Base-by-base conservation (phyloP, 1,140 invertebrate genomes). In the Pogonomyrmex barbatus region DNA sequence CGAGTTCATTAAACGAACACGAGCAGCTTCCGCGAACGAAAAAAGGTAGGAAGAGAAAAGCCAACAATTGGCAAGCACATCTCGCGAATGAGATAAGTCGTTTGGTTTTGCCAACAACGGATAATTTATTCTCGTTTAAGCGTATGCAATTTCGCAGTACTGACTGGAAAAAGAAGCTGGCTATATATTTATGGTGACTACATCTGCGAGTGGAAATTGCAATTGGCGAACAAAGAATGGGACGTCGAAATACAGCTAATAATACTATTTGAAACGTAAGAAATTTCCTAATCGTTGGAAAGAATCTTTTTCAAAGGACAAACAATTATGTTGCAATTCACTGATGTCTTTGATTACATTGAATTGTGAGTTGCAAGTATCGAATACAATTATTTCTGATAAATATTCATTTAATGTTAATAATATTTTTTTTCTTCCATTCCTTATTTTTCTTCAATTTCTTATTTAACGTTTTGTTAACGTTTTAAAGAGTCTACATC, bases 1-100 rank as follows among this genome's bases (percentile, higher is more conserved):
- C 68, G 68, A 50, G 79, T 83, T 83, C 79, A 45, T 83, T 83
- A 83, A 83, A 83, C 54, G 78, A 70, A 81, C 63, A 58, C 63
- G 42, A 60, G 68, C 68, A 75, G 68, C 68, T 83, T 83, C 79
- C 68, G 68, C 30, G 42, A 17, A 50, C 36, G n/a, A 36, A 70
- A 68, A 68, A 9, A 58, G 24, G 17, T 24, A 58, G 42, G 36
- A 24, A 14, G 33, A 45, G 33, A 39, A 45, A 45, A 65, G 12
- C 33, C 17, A 60, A 60, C 79, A 36, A 60, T 75, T 54, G 24
- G 42, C 39, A 6, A 71, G 78, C 24, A 52, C 79, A 10, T 45
- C 65, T 82, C 65, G 65, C 42, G 52, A 36, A 56, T 67, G 39
- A 79, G 36, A 76, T 65, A 78, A 39, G 33, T 70, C 47, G 36